Percentiles rank a stretch among this genome's conserved stretches.
phyloP scores from a whole-genome alignment of 2,888 invertebrate species.

The Bombylius major region DNA sequence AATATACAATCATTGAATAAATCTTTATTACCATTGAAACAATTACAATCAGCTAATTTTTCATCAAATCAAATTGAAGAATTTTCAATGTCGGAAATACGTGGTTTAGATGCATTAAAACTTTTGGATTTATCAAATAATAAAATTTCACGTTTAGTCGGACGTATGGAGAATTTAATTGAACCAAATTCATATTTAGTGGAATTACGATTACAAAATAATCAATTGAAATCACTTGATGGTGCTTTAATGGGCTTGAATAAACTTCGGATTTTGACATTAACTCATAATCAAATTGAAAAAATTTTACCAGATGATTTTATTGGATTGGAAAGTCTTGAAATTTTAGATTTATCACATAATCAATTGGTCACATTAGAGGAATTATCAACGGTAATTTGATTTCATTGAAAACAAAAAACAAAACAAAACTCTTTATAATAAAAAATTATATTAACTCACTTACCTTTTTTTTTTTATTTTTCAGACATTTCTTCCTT shows the following conservation, averaged over 20 bases:
- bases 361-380: slow-evolving; percentile 65
- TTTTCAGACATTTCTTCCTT: slow-evolving; percentile 60
- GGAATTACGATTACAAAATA: slow-evolving; percentile 62
- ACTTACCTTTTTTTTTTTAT: neutral
- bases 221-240: slow-evolving; percentile 54
- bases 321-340: slow-evolving; percentile 60
- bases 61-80: slow-evolving; percentile 62
- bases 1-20: slow-evolving; percentile 57
- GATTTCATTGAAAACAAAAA: neutral
- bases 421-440: neutral
- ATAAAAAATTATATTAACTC: neutral
- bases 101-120: slow-evolving; percentile 56
- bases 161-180: slow-evolving; percentile 61
- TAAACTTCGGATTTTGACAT: slow-evolving; percentile 55
- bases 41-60: slow-evolving; percentile 56
- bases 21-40: slow-evolving; percentile 54
- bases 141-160: slow-evolving; percentile 51
- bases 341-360: slow-evolving; percentile 62
- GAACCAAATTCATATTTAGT: slow-evolving; percentile 60
- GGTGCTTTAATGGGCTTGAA: slow-evolving; percentile 64
- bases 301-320: slow-evolving; percentile 65
- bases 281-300: slow-evolving; percentile 62
- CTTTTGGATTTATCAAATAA: slow-evolving; percentile 67
- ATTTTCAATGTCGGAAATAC: slow-evolving; percentile 69
- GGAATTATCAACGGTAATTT: slow-evolving; percentile 65